A percentile compares a stretch with the other conserved stretches of the same genome.
phyloP scores from a whole-genome alignment of 2,113 vertebrate species.

The Vireo altiloquus region DNA sequence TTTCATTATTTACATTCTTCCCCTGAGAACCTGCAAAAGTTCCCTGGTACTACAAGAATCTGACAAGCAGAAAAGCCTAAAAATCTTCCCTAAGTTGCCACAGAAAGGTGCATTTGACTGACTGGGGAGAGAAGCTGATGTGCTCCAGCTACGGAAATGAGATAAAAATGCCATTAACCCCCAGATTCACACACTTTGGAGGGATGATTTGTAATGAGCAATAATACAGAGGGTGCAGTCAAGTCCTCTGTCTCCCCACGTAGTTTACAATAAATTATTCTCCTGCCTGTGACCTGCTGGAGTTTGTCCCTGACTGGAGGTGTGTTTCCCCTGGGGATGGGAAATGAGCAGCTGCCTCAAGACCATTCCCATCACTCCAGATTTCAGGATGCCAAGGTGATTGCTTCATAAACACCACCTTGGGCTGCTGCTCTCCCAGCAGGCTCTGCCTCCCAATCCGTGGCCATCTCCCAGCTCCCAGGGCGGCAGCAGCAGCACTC shows the following conservation, averaged over 20 bases:
- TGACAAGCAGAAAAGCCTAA: no score
- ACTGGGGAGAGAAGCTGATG: not conserved
- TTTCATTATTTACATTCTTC: no score
- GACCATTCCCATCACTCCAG: constrained; percentile 29
- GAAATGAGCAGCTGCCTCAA: constrained; percentile 44
- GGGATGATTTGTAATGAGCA: constrained; percentile 56
- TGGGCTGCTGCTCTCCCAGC: not conserved
- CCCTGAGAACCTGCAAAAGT: no score
- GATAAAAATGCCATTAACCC: constrained; percentile 5
- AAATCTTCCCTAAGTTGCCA: no score
- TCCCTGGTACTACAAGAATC: no score
- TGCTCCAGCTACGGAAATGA: not conserved
- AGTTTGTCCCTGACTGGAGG: not conserved
- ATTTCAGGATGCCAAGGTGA: constrained; percentile 36
- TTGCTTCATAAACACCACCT: not conserved
- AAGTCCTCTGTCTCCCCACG: constrained; percentile 30
- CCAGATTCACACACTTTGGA: not conserved
- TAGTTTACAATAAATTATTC: constrained; percentile 30
- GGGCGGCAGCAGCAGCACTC: not conserved
- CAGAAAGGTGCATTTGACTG: no score
- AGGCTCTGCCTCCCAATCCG: not conserved
- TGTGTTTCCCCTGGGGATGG: not conserved
- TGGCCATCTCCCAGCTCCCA: not conserved
- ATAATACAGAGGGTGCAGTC: constrained; percentile 43
- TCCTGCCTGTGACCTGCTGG: constrained; percentile 30